Percentiles rank a stretch among this genome's conserved stretches.
Conservation (phyloP, 2,113 vertebrate genomes). For the Silurus asotus region DNA sequence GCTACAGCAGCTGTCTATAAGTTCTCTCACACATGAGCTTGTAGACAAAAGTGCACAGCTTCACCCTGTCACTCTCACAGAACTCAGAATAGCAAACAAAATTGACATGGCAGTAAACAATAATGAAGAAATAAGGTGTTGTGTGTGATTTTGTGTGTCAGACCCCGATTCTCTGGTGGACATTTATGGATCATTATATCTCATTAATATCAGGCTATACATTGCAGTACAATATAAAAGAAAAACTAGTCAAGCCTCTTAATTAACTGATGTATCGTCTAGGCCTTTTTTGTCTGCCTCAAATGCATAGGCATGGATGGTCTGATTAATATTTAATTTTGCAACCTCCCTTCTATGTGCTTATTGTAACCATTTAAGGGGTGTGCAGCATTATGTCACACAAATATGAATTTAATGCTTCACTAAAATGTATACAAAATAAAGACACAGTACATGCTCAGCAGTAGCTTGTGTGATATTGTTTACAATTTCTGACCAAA, state of each 20-base stretch:
- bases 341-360: conserved; percentile 30
- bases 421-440: background rate
- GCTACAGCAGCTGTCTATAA: conserved; percentile 27
- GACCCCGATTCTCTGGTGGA: background rate
- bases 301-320: background rate
- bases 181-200: background rate
- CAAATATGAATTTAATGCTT: background rate
- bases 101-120: conserved; percentile 26
- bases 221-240: background rate
- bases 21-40: background rate
- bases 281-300: conserved; percentile 10
- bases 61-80: background rate
- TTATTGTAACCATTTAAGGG: conserved; percentile 39
- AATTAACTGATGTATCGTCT: background rate
- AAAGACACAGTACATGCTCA: conserved; percentile 1
- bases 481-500: background rate
- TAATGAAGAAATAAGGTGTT: background rate
- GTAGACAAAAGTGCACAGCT: conserved; percentile 35
- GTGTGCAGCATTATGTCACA: conserved; percentile 13
- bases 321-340: background rate
- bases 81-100: conserved; percentile 13
- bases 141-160: background rate
- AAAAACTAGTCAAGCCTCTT: background rate
- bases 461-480: background rate
- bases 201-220: background rate